Evolutionary conservation across 2,888 invertebrate species (phyloP), one percentile per base, ranked within the genome.

Genomic region (Smittia aterrima): DNA sequence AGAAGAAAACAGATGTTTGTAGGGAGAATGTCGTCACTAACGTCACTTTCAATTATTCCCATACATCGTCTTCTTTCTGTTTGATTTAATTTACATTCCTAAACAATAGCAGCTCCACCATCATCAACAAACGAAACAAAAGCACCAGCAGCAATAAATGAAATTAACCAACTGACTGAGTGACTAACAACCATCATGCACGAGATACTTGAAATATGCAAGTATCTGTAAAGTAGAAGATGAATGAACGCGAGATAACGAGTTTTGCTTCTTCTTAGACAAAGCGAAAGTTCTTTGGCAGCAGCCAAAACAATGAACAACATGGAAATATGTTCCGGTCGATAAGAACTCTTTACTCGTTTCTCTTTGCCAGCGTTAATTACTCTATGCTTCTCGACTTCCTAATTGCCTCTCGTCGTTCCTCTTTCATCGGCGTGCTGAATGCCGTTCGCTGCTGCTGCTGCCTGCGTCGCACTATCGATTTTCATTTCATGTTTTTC

Each of bases 161-260:
- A 27, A 64, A 64, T 64, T 64, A 64, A 64, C 64, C 64, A 25
- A 64, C 64, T 64, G 64, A 64, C 64, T 64, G 64, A 64, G 20
- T 58, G 47, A 47, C 11, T 47, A 58, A 22, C 58, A 58, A 22
- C 9, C 64, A 64, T 13, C 64, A 25, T 64, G 27, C 64, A 64
- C 24, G 64, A 58, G 24, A 58, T 58, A 18, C 47, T 47, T 11
- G 47, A 47, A 47, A 58, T 58, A 22, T 58, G 58, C 58, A 58
- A 20, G 20, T 22, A 27, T 58, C 58, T 58, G 58, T 58, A 18
- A 58, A 24, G 64, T 64, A 7, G 25, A 64, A 27, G 64, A 64
- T 27, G 64, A 24, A 25, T 11, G n/a, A 64, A 7, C 27, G 22
- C 13, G 20, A 58, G 58, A 58, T 20, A 58, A 58, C 18, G 58